Percentiles rank a stretch among this genome's conserved stretches.
These are phyloP conservation scores for Hephaestus fuliginosus DNA, from an alignment of 2,797 vertebrate species.

Conservation along the genomic window DNA sequence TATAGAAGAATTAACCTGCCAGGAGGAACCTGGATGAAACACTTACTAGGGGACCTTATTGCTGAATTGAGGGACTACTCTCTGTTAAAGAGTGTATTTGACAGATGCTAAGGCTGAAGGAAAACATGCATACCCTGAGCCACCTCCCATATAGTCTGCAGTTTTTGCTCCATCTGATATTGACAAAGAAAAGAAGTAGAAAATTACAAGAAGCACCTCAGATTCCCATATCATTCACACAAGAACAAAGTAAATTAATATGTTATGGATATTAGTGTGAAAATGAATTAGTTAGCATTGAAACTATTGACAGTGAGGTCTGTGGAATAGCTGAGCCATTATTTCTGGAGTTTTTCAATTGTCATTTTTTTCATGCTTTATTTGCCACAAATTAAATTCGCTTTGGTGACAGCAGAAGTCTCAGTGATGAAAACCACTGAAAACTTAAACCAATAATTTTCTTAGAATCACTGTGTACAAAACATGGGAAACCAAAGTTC, in stretches of 20 bases:
- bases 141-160: conserved; percentile 72
- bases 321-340: not conserved
- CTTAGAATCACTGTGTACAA: no score
- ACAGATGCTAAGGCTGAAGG: not conserved
- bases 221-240: not conserved
- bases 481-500: no score
- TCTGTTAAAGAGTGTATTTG: not conserved
- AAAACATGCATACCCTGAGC: conserved; percentile 66
- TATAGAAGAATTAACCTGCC: not conserved
- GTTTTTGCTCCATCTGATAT: conserved; percentile 74
- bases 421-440: not conserved
- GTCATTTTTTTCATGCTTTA: not conserved
- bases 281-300: no score
- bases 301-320: not conserved
- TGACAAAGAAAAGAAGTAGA: conserved; percentile 31
- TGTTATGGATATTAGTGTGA: not conserved
- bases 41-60: not conserved
- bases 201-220: not conserved
- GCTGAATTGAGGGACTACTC: not conserved
- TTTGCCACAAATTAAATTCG: not conserved
- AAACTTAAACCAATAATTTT: not conserved
- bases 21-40: not conserved
- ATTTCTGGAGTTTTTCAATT: not conserved
- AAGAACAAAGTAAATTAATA: not conserved
- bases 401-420: not conserved